These are phyloP conservation scores for Blomia tropicalis DNA, from an alignment of 2,888 invertebrate genomes.

Conservation along the genomic window DNA sequence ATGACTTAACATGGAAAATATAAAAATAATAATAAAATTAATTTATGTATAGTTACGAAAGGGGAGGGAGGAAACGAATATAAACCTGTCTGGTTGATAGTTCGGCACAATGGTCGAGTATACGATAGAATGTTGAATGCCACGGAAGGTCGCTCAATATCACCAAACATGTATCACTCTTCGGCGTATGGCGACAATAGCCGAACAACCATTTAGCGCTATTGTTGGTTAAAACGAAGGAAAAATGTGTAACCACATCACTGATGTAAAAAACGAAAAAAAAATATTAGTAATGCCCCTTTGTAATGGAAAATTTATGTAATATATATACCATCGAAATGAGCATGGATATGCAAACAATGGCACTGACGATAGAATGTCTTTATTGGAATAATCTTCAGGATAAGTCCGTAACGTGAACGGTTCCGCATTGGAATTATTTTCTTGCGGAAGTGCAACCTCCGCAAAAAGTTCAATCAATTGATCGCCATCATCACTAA, in stretches of 20 bases:
- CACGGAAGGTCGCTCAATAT: constrained; percentile 61
- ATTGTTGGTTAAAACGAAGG: constrained; percentile 84
- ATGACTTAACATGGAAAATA: background rate
- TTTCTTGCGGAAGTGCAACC: constrained; percentile 6
- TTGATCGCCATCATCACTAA: constrained; percentile 18
- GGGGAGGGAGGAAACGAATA: constrained; percentile 28
- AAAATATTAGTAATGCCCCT: background rate
- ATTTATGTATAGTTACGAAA: constrained; percentile 63
- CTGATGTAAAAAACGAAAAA: constrained; percentile 7
- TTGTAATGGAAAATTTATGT: background rate
- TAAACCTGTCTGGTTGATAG: constrained; percentile 8
- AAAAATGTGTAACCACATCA: constrained; percentile 49
- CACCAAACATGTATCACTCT: constrained; percentile 56
- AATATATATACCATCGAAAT: constrained; percentile 17
- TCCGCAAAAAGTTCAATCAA: constrained; percentile 17
- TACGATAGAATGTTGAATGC: constrained; percentile 83
- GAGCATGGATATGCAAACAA: constrained; percentile 34
- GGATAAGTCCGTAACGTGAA: constrained; percentile 33
- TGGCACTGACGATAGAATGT: constrained; percentile 32
- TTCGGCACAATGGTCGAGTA: constrained; percentile 49
- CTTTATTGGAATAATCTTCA: constrained; percentile 32
- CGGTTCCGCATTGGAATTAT: constrained; percentile 18
- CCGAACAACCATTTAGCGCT: constrained; percentile 95
- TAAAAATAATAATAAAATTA: background rate
- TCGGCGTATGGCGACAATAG: constrained; percentile 85